Conservation (phyloP, 1,140 invertebrate species). For the Drosophila pachea region DNA sequence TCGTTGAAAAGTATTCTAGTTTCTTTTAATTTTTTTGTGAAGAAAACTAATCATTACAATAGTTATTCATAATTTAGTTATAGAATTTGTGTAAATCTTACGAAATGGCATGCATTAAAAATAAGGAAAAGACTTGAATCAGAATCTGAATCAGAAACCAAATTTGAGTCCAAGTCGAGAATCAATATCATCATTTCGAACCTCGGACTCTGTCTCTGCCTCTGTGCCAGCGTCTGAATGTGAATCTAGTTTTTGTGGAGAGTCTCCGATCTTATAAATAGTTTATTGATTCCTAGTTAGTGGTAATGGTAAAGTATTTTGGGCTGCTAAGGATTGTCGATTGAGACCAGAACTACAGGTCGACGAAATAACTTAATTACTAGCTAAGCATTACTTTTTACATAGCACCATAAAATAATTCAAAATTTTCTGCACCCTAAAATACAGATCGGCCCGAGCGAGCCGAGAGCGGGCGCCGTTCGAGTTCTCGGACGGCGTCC, state of each 20-base stretch:
- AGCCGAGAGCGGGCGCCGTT: neutral
- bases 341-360: constrained; percentile 27
- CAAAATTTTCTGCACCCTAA: constrained; percentile 28
- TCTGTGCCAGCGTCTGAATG: too few species aligned
- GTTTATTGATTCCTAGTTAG: constrained; percentile 31
- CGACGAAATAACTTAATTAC: constrained; percentile 27
- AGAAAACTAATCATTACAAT: constrained; percentile 68
- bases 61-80: constrained; percentile 63
- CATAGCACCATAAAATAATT: constrained; percentile 42
- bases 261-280: constrained; percentile 21
- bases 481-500: neutral
- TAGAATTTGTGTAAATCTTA: constrained; percentile 37
- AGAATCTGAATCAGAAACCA: too few species aligned
- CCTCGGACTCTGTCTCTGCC: too few species aligned
- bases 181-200: too few species aligned
- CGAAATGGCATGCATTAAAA: constrained; percentile 40
- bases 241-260: constrained; percentile 31
- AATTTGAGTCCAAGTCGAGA: too few species aligned
- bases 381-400: constrained; percentile 46
- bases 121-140: neutral
- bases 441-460: constrained; percentile 23
- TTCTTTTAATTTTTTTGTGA: constrained; percentile 13
- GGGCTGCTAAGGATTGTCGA: constrained; percentile 68
- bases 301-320: constrained; percentile 25
- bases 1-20: constrained; percentile 39